phyloP scores from a whole-genome alignment of 2,113 vertebrate genomes.

The Bufo bufo region DNA sequence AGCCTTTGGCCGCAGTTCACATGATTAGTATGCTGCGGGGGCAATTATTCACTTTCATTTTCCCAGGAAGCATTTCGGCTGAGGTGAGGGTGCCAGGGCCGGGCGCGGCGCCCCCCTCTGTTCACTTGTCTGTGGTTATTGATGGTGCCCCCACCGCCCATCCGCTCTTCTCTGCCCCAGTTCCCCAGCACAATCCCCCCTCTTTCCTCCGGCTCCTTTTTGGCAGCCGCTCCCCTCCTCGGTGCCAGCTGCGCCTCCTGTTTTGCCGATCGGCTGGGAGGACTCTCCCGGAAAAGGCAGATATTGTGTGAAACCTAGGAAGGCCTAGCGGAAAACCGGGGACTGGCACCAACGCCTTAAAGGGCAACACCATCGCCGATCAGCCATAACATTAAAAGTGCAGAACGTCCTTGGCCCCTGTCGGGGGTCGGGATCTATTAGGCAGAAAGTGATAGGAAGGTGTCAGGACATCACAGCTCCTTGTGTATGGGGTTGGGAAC shows the following conservation, averaged over 20 bases:
- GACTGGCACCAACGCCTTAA: not conserved
- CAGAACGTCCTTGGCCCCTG: too few relatives aligned
- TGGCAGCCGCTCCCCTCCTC: not conserved
- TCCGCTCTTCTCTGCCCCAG: conserved; percentile 14
- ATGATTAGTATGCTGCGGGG: conserved; percentile 12
- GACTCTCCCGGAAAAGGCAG: not conserved
- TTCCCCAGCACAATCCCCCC: conserved; percentile 2
- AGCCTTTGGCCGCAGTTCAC: not conserved
- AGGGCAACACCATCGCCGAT: too few relatives aligned
- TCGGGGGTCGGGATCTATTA: too few relatives aligned
- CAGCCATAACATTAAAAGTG: too few relatives aligned
- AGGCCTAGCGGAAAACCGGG: not conserved
- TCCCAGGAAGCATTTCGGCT: not conserved
- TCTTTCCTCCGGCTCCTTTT: not conserved
- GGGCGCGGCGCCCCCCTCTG: not conserved
- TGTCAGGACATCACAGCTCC: too few relatives aligned
- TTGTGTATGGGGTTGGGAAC: too few relatives aligned
- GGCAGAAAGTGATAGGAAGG: too few relatives aligned
- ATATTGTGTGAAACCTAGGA: not conserved
- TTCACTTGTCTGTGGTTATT: not conserved
- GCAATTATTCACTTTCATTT: not conserved
- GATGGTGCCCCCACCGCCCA: not conserved
- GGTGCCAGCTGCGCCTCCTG: conserved; percentile 22
- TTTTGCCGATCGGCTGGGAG: not conserved
- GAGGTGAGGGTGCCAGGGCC: not conserved